Evolutionary conservation across 1,140 invertebrate genomes (phyloP), one percentile per base, ranked within the genome.

Genomic region (Dermatophagoides farinae): DNA sequence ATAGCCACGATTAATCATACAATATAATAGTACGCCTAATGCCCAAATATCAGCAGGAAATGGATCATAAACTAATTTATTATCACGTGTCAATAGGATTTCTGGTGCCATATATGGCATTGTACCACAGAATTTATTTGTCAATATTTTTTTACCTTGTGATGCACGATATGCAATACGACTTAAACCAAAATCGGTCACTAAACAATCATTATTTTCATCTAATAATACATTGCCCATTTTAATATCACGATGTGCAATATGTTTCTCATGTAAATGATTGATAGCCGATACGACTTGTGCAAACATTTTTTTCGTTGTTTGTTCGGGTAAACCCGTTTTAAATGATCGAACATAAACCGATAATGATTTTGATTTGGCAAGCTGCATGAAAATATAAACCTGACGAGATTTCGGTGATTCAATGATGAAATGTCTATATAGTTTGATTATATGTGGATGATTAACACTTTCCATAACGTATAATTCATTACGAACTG

Each of bases 221-320:
- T 64, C 57, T 9, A 82, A 69, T 65, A 82, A 81, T 6, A 82
- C 71, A 66, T 82, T 83, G 20, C 80, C 80, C 0, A 83, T 71
- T 67, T 83, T 82, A 14, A 82, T 69, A 72, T 82, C 81, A 23
- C 81, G 69, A 67, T 82, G 81, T 63, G 82, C 82, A 37, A 83
- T 77, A 59, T 74, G 74, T 11, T 72, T 71, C 12, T 73, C 69
- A 66, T 82, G 81, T 4, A 82, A 18, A 58, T 63, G 40, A 12
- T 63, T 46, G 5, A 63, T 44, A 8, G 57, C 57, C 8, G 41
- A 54, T 16, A 46, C 37, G 31, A 60, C 60, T 53, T 65, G 62
- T 18, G 9, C 31, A 25, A 63, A 62, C 51, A 65, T 46, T 4
- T 23, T 10, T 40, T 38, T 20, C 14, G 46, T 20, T 20, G 22